A percentile compares a stretch with the other conserved stretches of the same genome.
Evolutionary conservation across 2,113 vertebrate genomes (phyloP).

Genomic region (Xiphorhynchus elegans): DNA sequence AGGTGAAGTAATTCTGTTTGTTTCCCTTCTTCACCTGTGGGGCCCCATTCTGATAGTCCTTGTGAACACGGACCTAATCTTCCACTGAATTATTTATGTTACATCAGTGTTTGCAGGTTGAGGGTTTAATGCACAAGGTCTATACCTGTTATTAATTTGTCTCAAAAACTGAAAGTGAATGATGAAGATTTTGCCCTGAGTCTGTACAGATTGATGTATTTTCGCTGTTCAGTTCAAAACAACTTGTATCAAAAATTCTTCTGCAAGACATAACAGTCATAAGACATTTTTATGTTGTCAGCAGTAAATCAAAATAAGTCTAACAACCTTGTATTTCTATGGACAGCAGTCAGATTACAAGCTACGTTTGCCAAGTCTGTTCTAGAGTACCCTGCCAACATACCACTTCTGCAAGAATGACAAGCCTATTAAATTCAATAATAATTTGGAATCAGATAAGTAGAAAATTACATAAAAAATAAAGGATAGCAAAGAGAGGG

Average conservation of each 20-base stretch:
- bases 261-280: not conserved
- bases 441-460: not conserved
- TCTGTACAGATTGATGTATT: not conserved
- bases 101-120: not conserved
- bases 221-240: not conserved
- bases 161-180: not conserved
- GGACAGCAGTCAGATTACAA: not conserved
- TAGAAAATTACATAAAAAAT: not conserved
- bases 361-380: not conserved
- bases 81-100: not conserved
- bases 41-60: not conserved
- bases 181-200: not conserved
- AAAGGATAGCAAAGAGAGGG: not conserved
- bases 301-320: not conserved
- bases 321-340: not conserved
- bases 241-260: not conserved
- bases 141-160: not conserved
- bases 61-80: not conserved
- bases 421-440: not conserved
- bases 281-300: not conserved
- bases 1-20: not conserved
- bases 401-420: not conserved
- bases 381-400: not conserved
- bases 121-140: not conserved
- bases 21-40: not conserved